These are phyloP conservation scores for Nymphalis polychloros DNA, from an alignment of 2,888 invertebrate genomes.

Conservation along the genomic window DNA sequence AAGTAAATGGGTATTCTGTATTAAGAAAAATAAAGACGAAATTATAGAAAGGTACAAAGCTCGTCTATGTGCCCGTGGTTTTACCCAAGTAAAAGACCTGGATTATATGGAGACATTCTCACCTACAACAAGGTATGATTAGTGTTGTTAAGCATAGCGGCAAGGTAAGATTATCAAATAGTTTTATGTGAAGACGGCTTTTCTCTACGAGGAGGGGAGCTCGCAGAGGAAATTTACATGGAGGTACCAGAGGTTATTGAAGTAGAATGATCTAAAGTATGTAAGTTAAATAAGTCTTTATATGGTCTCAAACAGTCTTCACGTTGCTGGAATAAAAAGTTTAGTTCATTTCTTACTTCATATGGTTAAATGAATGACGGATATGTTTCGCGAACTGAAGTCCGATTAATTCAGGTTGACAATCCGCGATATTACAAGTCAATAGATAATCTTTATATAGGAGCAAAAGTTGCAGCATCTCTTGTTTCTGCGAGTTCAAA, in stretches of 20 bases:
- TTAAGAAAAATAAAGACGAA: constrained; percentile 16
- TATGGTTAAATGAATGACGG: too few relatives aligned
- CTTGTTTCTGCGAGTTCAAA: too few relatives aligned
- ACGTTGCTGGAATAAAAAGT: constrained; percentile 15
- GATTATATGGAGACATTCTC: constrained; percentile 26
- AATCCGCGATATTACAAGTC: too few relatives aligned
- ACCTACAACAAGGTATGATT: constrained; percentile 25
- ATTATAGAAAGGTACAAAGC: constrained; percentile 22
- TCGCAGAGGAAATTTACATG: constrained; percentile 18
- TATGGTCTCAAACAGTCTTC: constrained; percentile 21
- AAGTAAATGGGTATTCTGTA: not conserved
- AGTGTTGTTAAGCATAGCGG: constrained; percentile 23
- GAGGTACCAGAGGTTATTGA: constrained; percentile 22
- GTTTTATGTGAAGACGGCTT: constrained; percentile 5
- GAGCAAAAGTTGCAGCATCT: too few relatives aligned
- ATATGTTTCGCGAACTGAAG: too few relatives aligned
- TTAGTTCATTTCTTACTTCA: not conserved
- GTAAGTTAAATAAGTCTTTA: not conserved
- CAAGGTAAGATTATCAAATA: constrained; percentile 20
- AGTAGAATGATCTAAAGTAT: constrained; percentile 26
- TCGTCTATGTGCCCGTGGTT: constrained; percentile 23
- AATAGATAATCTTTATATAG: too few relatives aligned
- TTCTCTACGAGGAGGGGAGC: constrained; percentile 19
- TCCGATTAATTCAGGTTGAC: too few relatives aligned
- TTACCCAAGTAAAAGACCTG: constrained; percentile 15